Evolutionary conservation across 64 coral and sea anemone species (phyloP).

Genomic region (Orbicella faveolata): DNA sequence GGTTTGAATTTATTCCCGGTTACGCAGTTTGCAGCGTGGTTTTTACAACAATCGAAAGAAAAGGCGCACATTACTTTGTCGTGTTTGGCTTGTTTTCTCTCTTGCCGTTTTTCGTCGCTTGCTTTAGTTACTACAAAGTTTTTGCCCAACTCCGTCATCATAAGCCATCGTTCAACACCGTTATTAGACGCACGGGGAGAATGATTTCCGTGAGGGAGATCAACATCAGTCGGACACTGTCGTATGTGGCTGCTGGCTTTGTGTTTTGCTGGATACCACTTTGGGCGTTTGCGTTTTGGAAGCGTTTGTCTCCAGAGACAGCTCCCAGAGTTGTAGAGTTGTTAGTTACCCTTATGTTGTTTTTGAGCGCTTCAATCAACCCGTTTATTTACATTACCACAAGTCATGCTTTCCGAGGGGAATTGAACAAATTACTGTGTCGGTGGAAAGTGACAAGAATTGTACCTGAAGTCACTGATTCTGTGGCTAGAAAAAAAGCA

Average conservation of each 20-base stretch:
- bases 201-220: slow-evolving; percentile 1
- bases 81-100: neutral
- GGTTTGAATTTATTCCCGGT: neutral
- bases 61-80: neutral
- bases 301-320: neutral
- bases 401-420: neutral
- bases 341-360: neutral
- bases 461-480: neutral
- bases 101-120: neutral
- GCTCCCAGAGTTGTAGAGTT: slow-evolving; percentile 14
- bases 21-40: slow-evolving; percentile 1
- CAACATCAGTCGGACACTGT: neutral
- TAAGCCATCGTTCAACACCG: neutral
- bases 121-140: neutral
- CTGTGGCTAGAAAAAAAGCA: neutral
- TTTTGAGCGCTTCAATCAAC: slow-evolving; percentile 16
- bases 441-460: neutral
- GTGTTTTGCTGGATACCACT: slow-evolving; percentile 9
- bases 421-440: slow-evolving; percentile 3
- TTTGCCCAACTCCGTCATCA: neutral
- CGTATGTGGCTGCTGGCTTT: neutral
- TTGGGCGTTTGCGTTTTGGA: neutral
- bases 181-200: neutral
- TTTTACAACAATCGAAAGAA: neutral
- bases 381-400: slow-evolving; percentile 12